Percentiles rank a stretch among this genome's conserved stretches.
Evolutionary conservation across 2,113 vertebrate species (phyloP).

Genomic region (Vidua macroura): DNA sequence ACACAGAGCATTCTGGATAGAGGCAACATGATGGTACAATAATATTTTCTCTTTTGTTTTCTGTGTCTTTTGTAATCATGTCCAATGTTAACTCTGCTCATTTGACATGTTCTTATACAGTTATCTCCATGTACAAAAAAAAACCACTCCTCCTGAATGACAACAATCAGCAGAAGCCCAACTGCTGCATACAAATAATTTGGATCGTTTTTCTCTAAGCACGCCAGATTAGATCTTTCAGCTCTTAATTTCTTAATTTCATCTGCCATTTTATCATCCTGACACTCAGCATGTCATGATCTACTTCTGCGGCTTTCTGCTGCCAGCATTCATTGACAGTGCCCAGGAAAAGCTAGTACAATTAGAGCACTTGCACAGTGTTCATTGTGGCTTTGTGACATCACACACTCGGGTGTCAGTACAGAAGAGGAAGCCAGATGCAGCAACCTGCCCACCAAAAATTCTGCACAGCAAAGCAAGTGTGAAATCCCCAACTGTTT

Average conservation of each 20-base stretch:
- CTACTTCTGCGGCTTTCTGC: not conserved
- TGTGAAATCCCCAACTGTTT: not conserved
- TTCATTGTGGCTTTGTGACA: not conserved
- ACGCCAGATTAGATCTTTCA: not conserved
- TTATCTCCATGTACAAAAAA: not conserved
- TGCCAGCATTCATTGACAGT: not conserved
- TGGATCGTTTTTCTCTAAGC: not conserved
- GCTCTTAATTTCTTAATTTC: not conserved
- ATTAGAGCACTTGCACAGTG: not conserved
- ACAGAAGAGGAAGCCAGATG: not conserved
- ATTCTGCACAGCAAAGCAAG: not conserved
- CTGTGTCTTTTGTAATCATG: not conserved
- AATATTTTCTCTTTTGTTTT: not conserved
- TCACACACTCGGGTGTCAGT: not conserved
- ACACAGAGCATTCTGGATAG: fast-evolving
- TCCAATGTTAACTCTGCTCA: not conserved
- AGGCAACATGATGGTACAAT: not conserved
- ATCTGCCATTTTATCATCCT: not conserved
- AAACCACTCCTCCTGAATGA: not conserved
- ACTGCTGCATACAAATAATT: fast-evolving
- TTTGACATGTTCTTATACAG: not conserved
- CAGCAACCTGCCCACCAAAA: not conserved
- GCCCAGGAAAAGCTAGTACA: not conserved
- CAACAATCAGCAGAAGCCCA: not conserved
- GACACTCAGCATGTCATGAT: not conserved